Conservation (phyloP, 1,140 invertebrate species). For the Drosophila varians region DNA sequence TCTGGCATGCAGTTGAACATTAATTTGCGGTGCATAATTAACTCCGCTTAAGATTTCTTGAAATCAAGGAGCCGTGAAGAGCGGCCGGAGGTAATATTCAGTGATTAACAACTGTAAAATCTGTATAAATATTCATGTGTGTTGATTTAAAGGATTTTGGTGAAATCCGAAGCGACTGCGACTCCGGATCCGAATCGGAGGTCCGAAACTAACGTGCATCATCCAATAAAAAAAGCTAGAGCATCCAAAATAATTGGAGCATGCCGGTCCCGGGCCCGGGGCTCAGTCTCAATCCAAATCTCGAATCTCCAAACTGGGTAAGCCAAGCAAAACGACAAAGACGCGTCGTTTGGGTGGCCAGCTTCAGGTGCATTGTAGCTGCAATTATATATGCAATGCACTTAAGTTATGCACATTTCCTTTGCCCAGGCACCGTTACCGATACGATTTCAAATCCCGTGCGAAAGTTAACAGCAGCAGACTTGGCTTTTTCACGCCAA, state of each 20-base stretch:
- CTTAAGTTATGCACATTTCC: constrained; percentile 80
- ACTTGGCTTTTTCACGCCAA: background rate
- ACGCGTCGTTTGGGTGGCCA: constrained; percentile 53
- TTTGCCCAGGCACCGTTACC: constrained; percentile 76
- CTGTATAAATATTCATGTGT: constrained; percentile 38
- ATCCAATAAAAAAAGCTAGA: constrained; percentile 63
- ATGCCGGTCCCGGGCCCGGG: constrained; percentile 3
- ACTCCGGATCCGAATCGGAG: constrained; percentile 26
- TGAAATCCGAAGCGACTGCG: constrained; percentile 57
- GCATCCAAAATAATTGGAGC: constrained; percentile 55
- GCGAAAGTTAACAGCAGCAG: constrained; percentile 62
- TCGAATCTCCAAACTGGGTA: constrained; percentile 35
- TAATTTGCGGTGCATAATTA: constrained; percentile 69
- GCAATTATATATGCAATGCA: constrained; percentile 75
- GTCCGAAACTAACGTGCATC: constrained; percentile 72
- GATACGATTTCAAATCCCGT: constrained; percentile 47
- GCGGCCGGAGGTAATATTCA: constrained; percentile 29
- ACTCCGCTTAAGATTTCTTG: constrained; percentile 74
- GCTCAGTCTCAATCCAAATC: constrained; percentile 33
- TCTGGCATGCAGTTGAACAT: constrained; percentile 52
- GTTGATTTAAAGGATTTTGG: constrained; percentile 73
- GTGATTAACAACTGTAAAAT: constrained; percentile 75
- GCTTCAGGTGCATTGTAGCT: constrained; percentile 17
- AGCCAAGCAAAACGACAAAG: constrained; percentile 71
- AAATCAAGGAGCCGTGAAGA: constrained; percentile 66